Conservation (phyloP, 2,888 invertebrate species). For the Drosophila emarginata region DNA sequence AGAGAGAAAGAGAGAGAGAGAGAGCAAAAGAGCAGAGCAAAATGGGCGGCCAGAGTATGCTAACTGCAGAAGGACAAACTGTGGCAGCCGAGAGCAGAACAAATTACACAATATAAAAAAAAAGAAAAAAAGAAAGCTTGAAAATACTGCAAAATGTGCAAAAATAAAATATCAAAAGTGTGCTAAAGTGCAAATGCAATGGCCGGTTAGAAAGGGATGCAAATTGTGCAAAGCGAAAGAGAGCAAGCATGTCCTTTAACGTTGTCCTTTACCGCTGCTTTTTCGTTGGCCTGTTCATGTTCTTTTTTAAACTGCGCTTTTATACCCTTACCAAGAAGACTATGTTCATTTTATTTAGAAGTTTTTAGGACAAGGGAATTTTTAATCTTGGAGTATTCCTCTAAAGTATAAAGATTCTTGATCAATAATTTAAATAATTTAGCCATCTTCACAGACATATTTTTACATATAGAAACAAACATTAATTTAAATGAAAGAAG, state of each 20-base stretch:
- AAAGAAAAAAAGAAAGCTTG: constrained; percentile 26
- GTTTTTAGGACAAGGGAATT: neutral
- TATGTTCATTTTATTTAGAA: constrained; percentile 3
- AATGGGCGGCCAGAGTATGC: constrained; percentile 48
- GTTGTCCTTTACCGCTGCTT: constrained; percentile 8
- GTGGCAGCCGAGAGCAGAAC: constrained; percentile 23
- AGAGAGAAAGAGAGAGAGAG: neutral
- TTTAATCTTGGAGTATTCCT: too few relatives aligned
- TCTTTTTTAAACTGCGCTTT: constrained; percentile 25
- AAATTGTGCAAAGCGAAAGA: constrained; percentile 28
- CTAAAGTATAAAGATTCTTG: too few relatives aligned
- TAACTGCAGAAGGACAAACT: constrained; percentile 55
- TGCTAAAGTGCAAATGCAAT: constrained; percentile 45
- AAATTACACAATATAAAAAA: constrained; percentile 7
- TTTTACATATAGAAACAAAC: too few relatives aligned
- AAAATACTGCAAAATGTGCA: constrained; percentile 68
- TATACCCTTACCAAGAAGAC: neutral
- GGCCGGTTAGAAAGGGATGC: constrained; percentile 27
- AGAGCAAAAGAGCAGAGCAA: constrained; percentile 3
- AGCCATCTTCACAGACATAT: too few relatives aligned
- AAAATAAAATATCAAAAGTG: constrained; percentile 59
- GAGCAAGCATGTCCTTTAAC: constrained; percentile 24
- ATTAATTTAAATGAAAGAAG: too few relatives aligned
- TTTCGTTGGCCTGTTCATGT: constrained; percentile 18
- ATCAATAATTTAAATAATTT: too few relatives aligned